Evolutionary conservation across 2,113 vertebrate genomes (phyloP).

Genomic region (Cariama cristata): DNA sequence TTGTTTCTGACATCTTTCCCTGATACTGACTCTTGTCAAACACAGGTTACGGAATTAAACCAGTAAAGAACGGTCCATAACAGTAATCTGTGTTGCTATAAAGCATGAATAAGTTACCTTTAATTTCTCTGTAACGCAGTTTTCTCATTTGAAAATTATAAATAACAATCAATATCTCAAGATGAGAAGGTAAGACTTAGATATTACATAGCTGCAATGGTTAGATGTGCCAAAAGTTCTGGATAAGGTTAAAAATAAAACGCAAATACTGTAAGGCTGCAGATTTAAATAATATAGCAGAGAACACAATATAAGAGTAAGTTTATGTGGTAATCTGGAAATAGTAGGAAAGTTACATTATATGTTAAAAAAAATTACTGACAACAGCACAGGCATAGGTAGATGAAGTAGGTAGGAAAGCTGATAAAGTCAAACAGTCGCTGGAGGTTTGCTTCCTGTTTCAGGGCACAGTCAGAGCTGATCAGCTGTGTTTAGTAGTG

Average conservation of each 20-base stretch:
- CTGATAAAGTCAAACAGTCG: neutral
- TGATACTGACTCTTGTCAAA: neutral
- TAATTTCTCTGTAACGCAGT: neutral
- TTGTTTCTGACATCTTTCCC: neutral
- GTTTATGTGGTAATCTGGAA: neutral
- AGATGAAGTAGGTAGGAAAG: neutral
- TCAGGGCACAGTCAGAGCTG: neutral
- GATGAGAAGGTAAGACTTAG: neutral
- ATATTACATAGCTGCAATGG: neutral
- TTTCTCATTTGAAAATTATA: slow-evolving; percentile 7
- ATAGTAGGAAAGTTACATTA: neutral
- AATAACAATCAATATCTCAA: neutral
- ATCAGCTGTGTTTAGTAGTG: neutral
- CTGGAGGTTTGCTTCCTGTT: neutral
- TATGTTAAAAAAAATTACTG: neutral
- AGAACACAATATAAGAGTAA: neutral
- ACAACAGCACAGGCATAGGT: neutral
- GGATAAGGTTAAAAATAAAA: neutral
- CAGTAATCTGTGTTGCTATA: neutral
- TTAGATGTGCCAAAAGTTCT: neutral
- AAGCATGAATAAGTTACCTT: neutral
- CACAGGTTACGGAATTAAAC: neutral
- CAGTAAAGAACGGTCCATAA: neutral
- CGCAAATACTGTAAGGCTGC: neutral
- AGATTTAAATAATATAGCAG: neutral